Evolutionary conservation across 1,140 invertebrate species (phyloP).

Genomic region (Globodera ellingtonae): DNA sequence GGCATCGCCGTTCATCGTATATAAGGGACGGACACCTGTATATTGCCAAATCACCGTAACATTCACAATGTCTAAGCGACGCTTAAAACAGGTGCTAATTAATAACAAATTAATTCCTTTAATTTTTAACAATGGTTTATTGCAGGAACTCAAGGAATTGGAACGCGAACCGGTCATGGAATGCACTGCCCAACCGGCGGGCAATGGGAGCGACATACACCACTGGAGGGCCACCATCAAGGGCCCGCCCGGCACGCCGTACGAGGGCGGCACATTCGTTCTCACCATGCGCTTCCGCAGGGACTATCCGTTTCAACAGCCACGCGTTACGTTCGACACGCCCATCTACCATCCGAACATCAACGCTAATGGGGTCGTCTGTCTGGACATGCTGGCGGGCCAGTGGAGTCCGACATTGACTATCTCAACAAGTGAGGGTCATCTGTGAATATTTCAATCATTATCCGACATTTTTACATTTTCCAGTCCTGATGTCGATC

Average conservation of each 20-base stretch:
- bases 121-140: background rate
- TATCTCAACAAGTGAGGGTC: conserved; percentile 87
- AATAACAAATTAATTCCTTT: background rate
- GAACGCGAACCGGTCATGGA: conserved; percentile 96
- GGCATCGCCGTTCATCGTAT: no score
- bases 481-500: conserved; percentile 90
- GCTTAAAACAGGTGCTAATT: no score
- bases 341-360: conserved; percentile 99
- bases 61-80: no score
- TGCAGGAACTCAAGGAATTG: conserved; percentile 92
- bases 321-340: conserved; percentile 98
- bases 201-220: conserved; percentile 85
- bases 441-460: no score
- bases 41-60: no score
- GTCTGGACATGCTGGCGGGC: conserved; percentile 95
- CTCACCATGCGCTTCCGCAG: conserved; percentile 98
- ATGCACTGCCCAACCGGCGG: conserved; percentile 94
- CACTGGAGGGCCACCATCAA: conserved; percentile 97
- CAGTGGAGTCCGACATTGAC: conserved; percentile 99
- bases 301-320: conserved; percentile 99
- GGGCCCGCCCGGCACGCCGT: conserved; percentile 83
- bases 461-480: background rate
- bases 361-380: conserved; percentile 94
- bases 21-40: no score
- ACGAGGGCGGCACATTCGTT: conserved; percentile 91